Evolutionary conservation across 2,113 vertebrate genomes (phyloP), one percentile per base, ranked within the genome.

Genomic region (Seriola dumerili): DNA sequence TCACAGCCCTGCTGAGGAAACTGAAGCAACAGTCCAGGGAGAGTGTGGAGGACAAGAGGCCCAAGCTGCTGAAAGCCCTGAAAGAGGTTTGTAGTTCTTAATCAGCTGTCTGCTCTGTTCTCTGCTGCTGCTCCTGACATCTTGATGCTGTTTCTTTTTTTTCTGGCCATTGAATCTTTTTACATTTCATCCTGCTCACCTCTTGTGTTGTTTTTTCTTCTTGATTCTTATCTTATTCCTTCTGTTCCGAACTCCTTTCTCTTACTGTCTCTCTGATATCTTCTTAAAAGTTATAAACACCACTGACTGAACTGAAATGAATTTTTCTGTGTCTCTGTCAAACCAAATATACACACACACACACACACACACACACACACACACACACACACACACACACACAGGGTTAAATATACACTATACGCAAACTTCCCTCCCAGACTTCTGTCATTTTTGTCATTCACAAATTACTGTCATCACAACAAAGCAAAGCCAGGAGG

Each of bases 1-100:
- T 99, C 96, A 99, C 97, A 83, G 98, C 98, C 57, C 94, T 99
- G 92, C 94, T 99, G 88, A 96, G 98, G 92, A 99, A 99, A 87
- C 96, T 99, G 85, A 99, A 99, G 85, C 98, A 99, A 88, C 98
- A 99, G 29, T 99, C 98, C 93, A 97, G 98, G 90, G 98, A 99
- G 94, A 99, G 94, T 72, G 98, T 99, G 89, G 97, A 99, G 95
- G 98, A 99, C 93, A 99, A 99, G 92, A 92, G 98, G 95, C 98
- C 98, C 88, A 97, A 97, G 62, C 96, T 99, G 89, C 94, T 99
- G 85, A 99, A 97, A 94, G 98, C 98, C 82, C 96, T 99, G 79
- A 98, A 98, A 93, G 98, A 99, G 96, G 98, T 99, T 66, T 48
- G 19, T 29, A 2, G 11, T n/a, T 13, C 44, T 46, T 13, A 7